Evolutionary conservation across 2,113 vertebrate genomes (phyloP), one percentile per base, ranked within the genome.

Genomic region (Paracanthobrama guichenoti): DNA sequence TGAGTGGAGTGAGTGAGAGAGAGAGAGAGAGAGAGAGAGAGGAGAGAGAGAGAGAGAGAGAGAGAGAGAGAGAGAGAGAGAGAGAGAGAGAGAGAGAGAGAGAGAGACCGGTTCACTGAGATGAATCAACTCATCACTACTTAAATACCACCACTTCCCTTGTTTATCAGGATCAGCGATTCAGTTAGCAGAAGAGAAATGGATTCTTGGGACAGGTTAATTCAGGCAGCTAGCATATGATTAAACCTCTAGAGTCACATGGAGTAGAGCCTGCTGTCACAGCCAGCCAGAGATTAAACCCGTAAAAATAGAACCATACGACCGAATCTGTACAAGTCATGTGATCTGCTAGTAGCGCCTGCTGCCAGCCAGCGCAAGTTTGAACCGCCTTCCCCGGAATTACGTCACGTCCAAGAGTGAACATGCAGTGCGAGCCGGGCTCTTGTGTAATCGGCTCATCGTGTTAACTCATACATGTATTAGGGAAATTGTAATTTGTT

Each of bases 221-320:
- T 48, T 75, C 72, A 50, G 24, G 53, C 18, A 35, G 8, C 16
- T 35, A 28, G 50, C 16, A 77, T 57, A 39, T 59, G 53, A 79
- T 48, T 66, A 42, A 79, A 60, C 55, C 22, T 20, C 75, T 42
- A n/a, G 10, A 80, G 60, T 28, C 78, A 80, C 59, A 66, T 80
- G 53, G 12, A 57, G 31, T 57, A 35, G 11, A 59, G 28, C 4
- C 7, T 35, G 12, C 46, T 24, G 28, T 6, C 18, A 14, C 12
- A n/a, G 64, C 44, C 28, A 16, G 48, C 20, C 13, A 71, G 64
- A 67, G 79, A 57, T 71, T 71, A 57, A 26, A 55, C 44, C 24
- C 26, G 2, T 57, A 57, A 71, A 82, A 71, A 82, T 71, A 71
- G 80, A 10, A 24, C 64, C 48, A 3, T n/a, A 12, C 46, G 59